phyloP scores from a whole-genome alignment of 2,113 vertebrate genomes.

The Sminthopsis crassicaudata region DNA sequence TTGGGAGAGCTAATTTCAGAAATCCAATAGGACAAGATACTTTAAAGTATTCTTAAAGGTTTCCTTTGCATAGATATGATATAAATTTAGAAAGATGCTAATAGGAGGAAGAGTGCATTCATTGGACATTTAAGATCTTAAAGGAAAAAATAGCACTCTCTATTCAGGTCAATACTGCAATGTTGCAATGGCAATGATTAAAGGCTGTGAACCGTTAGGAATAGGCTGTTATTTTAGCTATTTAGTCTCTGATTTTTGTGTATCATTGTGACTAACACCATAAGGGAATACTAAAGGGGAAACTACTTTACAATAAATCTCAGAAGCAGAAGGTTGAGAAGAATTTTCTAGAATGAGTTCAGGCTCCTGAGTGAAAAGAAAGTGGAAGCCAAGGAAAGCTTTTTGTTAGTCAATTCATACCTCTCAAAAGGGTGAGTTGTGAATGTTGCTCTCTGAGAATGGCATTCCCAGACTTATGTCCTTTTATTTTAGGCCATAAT shows the following conservation, averaged over 20 bases:
- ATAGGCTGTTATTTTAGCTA: constrained; percentile 43
- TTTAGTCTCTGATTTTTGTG: constrained; percentile 24
- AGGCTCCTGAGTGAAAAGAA: constrained; percentile 10
- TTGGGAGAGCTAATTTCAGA: background rate
- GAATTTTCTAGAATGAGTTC: background rate
- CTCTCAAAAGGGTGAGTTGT: constrained; percentile 8
- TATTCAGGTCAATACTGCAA: background rate
- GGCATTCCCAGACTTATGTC: background rate
- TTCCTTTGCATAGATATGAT: background rate
- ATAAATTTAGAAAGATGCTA: constrained; percentile 8
- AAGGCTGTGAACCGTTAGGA: constrained; percentile 8
- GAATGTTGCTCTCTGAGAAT: background rate
- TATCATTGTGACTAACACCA: background rate
- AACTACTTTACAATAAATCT: constrained; percentile 46
- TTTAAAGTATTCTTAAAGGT: background rate
- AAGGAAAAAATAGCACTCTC: background rate
- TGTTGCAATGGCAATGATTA: background rate
- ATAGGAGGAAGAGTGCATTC: background rate
- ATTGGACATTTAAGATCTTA: background rate
- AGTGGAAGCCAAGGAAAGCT: constrained; percentile 37
- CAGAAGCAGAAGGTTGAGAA: constrained; percentile 36
- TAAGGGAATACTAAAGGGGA: constrained; percentile 21
- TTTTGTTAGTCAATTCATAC: background rate
- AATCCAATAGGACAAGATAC: background rate
- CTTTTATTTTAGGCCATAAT: background rate